Percentiles rank a stretch among this genome's conserved stretches.
Conservation (phyloP, 2,797 vertebrate genomes). For the Bovichtus diacanthus region DNA sequence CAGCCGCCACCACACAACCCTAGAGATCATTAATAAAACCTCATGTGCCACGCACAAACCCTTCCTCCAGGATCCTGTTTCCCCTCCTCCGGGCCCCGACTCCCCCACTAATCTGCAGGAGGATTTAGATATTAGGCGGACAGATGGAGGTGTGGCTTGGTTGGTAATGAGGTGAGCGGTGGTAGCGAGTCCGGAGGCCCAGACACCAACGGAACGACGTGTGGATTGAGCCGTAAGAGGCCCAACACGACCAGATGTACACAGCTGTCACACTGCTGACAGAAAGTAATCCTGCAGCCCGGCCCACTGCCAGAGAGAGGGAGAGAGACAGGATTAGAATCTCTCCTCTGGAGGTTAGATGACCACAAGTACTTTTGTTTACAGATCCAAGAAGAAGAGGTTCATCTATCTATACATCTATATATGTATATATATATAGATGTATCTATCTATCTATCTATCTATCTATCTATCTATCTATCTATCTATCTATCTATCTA, state of each 20-base stretch:
- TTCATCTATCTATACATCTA: background rate
- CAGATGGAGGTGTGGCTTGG: slow-evolving; percentile 76
- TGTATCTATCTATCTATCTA: background rate
- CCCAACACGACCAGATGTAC: slow-evolving; percentile 87
- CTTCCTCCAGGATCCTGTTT: slow-evolving; percentile 60
- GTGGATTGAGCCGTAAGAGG: slow-evolving; percentile 83
- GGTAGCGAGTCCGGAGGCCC: slow-evolving; percentile 72
- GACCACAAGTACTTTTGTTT: background rate
- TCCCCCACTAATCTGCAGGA: slow-evolving; percentile 62
- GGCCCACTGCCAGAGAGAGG: slow-evolving; percentile 40
- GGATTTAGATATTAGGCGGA: slow-evolving; percentile 77
- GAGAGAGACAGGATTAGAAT: slow-evolving; percentile 28
- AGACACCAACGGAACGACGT: slow-evolving; percentile 81
- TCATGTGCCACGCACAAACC: slow-evolving; percentile 49
- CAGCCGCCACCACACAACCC: slow-evolving; percentile 40
- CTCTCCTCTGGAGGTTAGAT: too few relatives aligned
- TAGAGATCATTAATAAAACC: slow-evolving; percentile 65
- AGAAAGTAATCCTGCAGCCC: slow-evolving; percentile 79
- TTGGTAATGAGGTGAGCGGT: slow-evolving; percentile 79
- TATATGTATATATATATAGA: too few relatives aligned
- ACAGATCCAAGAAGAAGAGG: background rate
- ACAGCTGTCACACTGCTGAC: slow-evolving; percentile 90
- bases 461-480: too few relatives aligned
- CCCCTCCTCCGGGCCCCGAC: slow-evolving; percentile 16
- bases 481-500: too few relatives aligned